Evolutionary conservation across 2,888 invertebrate species (phyloP), one percentile per base, ranked within the genome.

Genomic region (Homarus gammarus): DNA sequence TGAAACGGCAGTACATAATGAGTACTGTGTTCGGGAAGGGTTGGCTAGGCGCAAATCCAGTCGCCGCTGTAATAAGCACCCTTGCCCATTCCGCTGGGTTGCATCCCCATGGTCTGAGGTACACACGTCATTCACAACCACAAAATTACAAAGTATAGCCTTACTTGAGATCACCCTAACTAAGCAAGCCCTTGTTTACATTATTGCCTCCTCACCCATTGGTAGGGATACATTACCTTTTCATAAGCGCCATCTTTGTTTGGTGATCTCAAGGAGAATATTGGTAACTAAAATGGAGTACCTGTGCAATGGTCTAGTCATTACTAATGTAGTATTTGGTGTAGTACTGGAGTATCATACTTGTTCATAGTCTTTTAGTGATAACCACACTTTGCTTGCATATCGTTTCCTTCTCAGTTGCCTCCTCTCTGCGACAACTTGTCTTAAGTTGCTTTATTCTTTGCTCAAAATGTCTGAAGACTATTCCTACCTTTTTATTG

Each of bases 61-160:
- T 49, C 88, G 92, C 84, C 92, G 92, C 44, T 93, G 93, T 92
- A 93, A 93, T 75, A 92, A 92, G 61, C 92, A 92, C 44, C 93
- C 93, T 22, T 93, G 94, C 90, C 93, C 94, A 85, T 94, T 94
- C 93, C 94, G 94, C 89, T 95, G 95, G 95, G 94, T 94, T 78
- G 94, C 94, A 87, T 94, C 94, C 81, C 93, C 94, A 85, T 96
- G 96, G 96, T 95, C 95, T 82, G 94, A 95, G 94, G 96, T 96
- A 91, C 85, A 91, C 56, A 31, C 44, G 33, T n/a, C 38, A 40
- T 40, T 33, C 15, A n/a, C 38, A 51, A 31, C 61, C 27, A 51
- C n/a, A 36, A n/a, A n/a, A 38, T 44, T 56, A 38, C 56, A n/a
- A 56, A 33, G 51, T 31, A n/a, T 2, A 27, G 33, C 36, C 38